Evolutionary conservation across 30 jellyfish, hydroid and myxozoan species (phyloP).

Genomic region (Clytia hemisphaerica): DNA sequence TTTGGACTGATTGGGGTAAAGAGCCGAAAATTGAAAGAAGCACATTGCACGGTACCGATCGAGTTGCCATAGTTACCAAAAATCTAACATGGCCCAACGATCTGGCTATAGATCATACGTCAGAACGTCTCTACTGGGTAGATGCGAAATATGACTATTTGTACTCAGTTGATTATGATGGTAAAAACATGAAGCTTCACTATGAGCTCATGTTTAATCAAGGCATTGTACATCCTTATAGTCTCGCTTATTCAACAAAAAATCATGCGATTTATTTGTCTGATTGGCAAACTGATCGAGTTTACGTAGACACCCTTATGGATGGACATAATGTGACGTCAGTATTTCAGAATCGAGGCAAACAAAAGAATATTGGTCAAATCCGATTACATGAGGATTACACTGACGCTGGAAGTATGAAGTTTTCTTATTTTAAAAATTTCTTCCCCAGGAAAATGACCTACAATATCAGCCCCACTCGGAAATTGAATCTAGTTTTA

Average conservation of each 20-base stretch:
- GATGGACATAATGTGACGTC: background rate
- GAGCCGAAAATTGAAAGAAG: slow-evolving; percentile 69
- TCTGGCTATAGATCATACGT: slow-evolving; percentile 57
- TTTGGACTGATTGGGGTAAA: slow-evolving; percentile 76
- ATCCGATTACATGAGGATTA: slow-evolving; percentile 14
- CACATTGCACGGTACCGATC: slow-evolving; percentile 55
- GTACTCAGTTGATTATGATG: slow-evolving; percentile 51
- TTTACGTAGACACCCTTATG: background rate
- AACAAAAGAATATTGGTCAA: slow-evolving; percentile 46
- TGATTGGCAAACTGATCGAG: slow-evolving; percentile 60
- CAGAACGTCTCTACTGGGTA: slow-evolving; percentile 64
- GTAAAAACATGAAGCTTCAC: slow-evolving; percentile 30
- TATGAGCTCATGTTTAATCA: slow-evolving; percentile 28
- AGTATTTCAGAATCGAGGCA: background rate
- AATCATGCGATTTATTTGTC: slow-evolving; percentile 44
- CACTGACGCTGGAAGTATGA: too few species aligned
- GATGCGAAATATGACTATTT: slow-evolving; percentile 69
- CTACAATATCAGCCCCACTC: too few species aligned
- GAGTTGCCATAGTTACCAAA: slow-evolving; percentile 32
- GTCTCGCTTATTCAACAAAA: slow-evolving; percentile 43
- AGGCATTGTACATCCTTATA: slow-evolving; percentile 44
- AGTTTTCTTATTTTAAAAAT: too few species aligned
- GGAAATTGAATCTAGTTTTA: too few species aligned
- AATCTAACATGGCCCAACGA: slow-evolving; percentile 50
- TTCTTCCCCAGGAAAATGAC: too few species aligned